Base-by-base conservation (phyloP, 2,888 invertebrate species). In the Drosophila antonietae region DNA sequence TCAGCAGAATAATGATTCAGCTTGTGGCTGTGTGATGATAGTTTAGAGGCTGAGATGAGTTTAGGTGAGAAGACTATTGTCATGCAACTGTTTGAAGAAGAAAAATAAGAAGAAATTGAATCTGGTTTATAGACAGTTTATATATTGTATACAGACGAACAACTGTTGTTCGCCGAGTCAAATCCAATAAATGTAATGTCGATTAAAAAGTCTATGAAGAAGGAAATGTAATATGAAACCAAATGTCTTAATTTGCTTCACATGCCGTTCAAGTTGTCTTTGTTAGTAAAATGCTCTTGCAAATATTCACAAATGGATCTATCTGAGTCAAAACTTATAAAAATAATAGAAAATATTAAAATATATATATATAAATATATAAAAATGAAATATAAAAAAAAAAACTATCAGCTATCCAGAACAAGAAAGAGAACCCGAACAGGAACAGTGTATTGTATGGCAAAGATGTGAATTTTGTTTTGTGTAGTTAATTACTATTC, bases 191-290 rank as follows among this genome's bases (percentile, higher is more conserved):
- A 55, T 51, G 33, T 52, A 47, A 73, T 65, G 62, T 75, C 60
- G 57, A 69, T 60, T 57, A 46, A 75, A 63, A 68, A 68, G 53
- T 68, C 58, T 62, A 51, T 57, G 52, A 71, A 28, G 51, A 51
- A n/a, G 61, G 39, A 55, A 68, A 78, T 28, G 43, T 66, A 52
- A 61, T 41, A 41, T 52, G 35, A 56, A 59, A 55, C 14, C 46
- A 61, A 56, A 60, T 43, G 49, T 74, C 64, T 66, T 71, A 63
- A 67, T 75, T 78, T 78, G 80, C 78, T 79, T 78, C 79, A 78
- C 80, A 80, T 80, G 68, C 75, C 70, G 67, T 69, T 68, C 62
- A 55, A 57, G 58, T 68, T 68, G 59, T 75, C 66, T 65, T 75
- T 75, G 68, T 74, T 75, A 74, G 33, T 58, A 73, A 67, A 51